phyloP scores from a whole-genome alignment of 2,113 vertebrate species.

The Balaeniceps rex region DNA sequence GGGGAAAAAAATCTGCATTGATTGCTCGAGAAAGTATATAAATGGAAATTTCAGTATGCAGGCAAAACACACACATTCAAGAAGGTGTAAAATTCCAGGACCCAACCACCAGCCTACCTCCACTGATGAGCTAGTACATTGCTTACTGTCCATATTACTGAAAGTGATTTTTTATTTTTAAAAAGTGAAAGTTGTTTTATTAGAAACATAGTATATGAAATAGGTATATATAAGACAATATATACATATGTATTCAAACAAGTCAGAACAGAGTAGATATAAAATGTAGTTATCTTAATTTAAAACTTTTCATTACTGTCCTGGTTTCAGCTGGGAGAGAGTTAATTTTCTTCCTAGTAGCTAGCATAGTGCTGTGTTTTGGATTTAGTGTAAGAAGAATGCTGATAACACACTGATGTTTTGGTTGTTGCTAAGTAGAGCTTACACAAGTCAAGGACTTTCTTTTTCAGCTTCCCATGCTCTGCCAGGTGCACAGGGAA shows the following conservation, averaged over 20 bases:
- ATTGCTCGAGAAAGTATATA: neutral
- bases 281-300: neutral
- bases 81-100: neutral
- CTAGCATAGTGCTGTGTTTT: too few relatives aligned
- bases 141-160: neutral
- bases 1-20: too few relatives aligned
- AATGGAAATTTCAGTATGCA: neutral
- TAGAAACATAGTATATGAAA: neutral
- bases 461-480: too few relatives aligned
- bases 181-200: neutral
- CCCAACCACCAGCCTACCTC: neutral
- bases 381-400: too few relatives aligned
- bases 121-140: neutral
- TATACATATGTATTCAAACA: neutral
- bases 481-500: too few relatives aligned
- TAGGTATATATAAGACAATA: neutral
- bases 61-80: neutral
- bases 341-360: too few relatives aligned
- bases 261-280: neutral
- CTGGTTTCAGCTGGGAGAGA: too few relatives aligned
- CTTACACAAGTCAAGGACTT: too few relatives aligned
- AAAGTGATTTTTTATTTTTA: neutral
- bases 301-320: neutral
- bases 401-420: too few relatives aligned
- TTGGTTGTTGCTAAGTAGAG: too few relatives aligned